Evolutionary conservation across 2,797 vertebrate genomes (phyloP).

Genomic region (Neosilurus mollespiculum): DNA sequence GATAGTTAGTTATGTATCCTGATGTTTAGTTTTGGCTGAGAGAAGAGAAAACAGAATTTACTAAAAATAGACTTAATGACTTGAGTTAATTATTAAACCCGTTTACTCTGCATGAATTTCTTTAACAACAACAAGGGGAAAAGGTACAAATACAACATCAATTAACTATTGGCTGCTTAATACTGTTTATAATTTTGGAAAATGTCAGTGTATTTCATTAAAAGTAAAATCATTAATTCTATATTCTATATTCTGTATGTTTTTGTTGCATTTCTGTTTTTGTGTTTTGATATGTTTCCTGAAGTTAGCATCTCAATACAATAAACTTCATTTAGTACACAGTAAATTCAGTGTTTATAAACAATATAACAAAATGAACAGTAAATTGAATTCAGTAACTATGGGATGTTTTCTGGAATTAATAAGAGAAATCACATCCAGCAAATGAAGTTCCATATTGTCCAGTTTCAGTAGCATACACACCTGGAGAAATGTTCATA

Average conservation of each 20-base stretch:
- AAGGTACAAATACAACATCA: background rate
- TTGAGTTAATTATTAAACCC: background rate
- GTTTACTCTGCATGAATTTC: background rate
- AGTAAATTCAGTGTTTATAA: too few relatives aligned
- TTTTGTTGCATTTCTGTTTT: too few relatives aligned
- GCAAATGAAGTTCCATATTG: background rate
- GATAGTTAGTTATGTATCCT: too few relatives aligned
- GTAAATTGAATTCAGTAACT: too few relatives aligned
- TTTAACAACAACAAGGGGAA: background rate
- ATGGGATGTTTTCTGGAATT: background rate
- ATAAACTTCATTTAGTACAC: background rate
- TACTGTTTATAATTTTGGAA: background rate
- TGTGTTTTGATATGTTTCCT: too few relatives aligned
- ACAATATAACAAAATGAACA: too few relatives aligned
- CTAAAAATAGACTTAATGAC: background rate
- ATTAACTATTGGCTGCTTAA: background rate
- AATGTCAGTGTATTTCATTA: background rate
- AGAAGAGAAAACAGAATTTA: background rate
- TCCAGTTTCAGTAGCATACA: background rate
- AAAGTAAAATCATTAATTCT: too few relatives aligned
- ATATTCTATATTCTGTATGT: too few relatives aligned
- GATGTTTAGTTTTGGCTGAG: background rate
- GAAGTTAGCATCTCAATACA: too few relatives aligned
- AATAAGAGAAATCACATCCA: too few relatives aligned
- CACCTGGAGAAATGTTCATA: background rate